Evolutionary conservation across 2,113 vertebrate genomes (phyloP).

Genomic region (Ciconia stormi): DNA sequence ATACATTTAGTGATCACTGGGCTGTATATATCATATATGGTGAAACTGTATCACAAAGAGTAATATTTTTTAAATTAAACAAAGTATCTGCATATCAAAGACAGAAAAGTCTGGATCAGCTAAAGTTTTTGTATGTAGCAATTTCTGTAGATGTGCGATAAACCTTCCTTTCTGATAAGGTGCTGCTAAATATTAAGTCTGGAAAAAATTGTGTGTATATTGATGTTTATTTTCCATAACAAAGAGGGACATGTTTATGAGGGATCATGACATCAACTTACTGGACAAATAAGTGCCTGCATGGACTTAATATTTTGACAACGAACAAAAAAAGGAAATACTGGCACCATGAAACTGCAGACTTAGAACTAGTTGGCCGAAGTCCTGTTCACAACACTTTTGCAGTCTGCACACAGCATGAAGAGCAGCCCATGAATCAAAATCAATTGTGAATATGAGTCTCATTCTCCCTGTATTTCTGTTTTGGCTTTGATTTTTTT

Average conservation of each 20-base stretch:
- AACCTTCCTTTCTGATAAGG: background rate
- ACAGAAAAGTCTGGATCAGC: background rate
- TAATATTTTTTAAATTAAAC: background rate
- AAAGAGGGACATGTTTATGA: background rate
- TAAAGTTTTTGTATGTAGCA: background rate
- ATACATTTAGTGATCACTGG: background rate
- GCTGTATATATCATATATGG: background rate
- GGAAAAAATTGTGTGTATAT: background rate
- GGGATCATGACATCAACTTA: background rate
- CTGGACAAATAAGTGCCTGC: background rate
- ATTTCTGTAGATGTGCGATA: background rate
- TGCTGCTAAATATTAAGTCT: background rate
- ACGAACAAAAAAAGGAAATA: background rate
- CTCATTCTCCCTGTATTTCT: background rate
- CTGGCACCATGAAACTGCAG: background rate
- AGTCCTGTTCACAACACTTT: background rate
- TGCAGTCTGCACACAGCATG: slow-evolving; percentile 29
- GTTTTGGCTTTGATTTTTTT: background rate
- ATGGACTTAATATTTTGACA: background rate
- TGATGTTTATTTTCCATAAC: background rate
- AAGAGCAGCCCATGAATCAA: slow-evolving; percentile 19
- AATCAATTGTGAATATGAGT: background rate
- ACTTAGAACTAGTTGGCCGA: background rate
- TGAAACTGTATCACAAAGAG: background rate
- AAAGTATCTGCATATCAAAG: background rate